phyloP scores from a whole-genome alignment of 2,797 vertebrate species.

The Gymnothorax javanicus region DNA sequence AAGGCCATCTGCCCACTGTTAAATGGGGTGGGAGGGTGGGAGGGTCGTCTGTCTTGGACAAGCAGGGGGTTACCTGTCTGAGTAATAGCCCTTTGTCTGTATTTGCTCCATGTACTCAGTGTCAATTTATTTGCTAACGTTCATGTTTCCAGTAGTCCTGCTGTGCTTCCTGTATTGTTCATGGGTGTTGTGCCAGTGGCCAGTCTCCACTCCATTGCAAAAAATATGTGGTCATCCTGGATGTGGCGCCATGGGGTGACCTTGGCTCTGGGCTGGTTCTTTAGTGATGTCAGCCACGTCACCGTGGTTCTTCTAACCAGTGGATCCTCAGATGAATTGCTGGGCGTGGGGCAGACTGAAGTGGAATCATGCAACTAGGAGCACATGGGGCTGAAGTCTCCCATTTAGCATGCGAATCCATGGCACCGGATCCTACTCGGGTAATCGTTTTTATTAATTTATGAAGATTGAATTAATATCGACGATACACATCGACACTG shows the following conservation, averaged over 20 bases:
- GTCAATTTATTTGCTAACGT: slow-evolving; percentile 56
- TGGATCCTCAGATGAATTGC: background rate
- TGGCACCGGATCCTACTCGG: background rate
- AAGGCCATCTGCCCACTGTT: background rate
- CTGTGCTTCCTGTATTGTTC: slow-evolving; percentile 66
- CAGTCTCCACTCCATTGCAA: slow-evolving; percentile 59
- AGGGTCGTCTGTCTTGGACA: background rate
- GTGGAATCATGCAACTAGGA: background rate
- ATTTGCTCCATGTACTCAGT: slow-evolving; percentile 15
- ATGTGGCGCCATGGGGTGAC: background rate
- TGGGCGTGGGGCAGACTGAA: background rate
- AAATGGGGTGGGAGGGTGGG: slow-evolving; percentile 16
- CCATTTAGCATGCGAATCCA: background rate
- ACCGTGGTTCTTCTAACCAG: background rate
- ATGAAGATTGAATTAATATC: background rate
- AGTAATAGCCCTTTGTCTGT: background rate
- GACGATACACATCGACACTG: background rate
- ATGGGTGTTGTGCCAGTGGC: slow-evolving; percentile 57
- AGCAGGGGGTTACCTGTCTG: slow-evolving; percentile 52
- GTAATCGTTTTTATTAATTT: background rate
- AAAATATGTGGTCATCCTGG: slow-evolving; percentile 51
- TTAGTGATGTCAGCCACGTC: background rate
- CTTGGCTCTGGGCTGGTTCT: background rate
- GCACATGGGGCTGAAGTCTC: background rate
- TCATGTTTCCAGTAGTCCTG: slow-evolving; percentile 73